Base-by-base conservation (phyloP, 2,888 invertebrate genomes). In the Andricus curvator region DNA sequence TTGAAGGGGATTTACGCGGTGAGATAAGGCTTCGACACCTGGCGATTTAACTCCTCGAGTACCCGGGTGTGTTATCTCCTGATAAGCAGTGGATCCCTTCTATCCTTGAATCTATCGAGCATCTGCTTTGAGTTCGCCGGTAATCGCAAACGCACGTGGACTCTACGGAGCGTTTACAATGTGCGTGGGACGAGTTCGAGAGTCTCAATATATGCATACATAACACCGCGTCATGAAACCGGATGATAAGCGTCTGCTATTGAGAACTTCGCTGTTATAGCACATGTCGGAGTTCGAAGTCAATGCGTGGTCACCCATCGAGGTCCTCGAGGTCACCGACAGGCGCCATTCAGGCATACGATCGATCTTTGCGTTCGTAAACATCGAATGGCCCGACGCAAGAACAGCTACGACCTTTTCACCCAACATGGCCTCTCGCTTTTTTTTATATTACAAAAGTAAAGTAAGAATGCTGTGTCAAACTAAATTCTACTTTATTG, bases 311-410 rank as follows among this genome's bases (percentile, higher is more conserved):
- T 77, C 64, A 80, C 79, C 77, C 82, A 82, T 78, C 78, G 80
- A 83, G 86, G 87, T 87, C 86, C 82, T 82, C 80, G 85, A 83
- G 88, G 88, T 88, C 87, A 85, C 83, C 88, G 86, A 86, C 83
- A 88, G 88, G 88, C 88, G 88, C 88, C 88, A 86, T 81, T 78
- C 81, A 83, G 86, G 78, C 85, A 85, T 82, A 82, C 83, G 83
- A 84, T 87, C 85, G 85, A 88, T 87, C 86, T 84, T 78, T 82
- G 25, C 80, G 70, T 78, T 85, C 84, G 78, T 83, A 82, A 84
- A 81, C 80, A 84, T 84, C 78, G 44, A 44, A 65, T 67, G 22
- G 29, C 70, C 51, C 76, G 44, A 56, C 74, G 74, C 56, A 17
- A 65, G 60, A 77, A 44, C 37, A 76, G 44, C 64, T 77, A 62